phyloP scores from a whole-genome alignment of 2,888 invertebrate genomes.

The Tenthredo livida region DNA sequence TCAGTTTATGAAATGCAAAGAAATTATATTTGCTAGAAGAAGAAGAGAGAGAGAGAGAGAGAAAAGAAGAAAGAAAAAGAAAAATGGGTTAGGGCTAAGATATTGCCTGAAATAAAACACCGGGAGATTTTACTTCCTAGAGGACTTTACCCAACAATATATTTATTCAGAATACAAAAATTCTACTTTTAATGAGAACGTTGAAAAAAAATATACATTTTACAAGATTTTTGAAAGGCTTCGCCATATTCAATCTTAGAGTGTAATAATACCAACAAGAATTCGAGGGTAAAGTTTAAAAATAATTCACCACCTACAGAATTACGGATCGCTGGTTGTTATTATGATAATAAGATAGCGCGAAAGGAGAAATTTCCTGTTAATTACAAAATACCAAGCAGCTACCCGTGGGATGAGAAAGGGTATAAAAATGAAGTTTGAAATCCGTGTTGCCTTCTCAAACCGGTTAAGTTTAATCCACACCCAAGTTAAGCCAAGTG shows the following conservation, averaged over 20 bases:
- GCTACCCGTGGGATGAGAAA: slow-evolving; percentile 60
- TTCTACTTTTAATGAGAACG: neutral
- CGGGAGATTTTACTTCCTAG: neutral
- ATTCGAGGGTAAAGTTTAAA: slow-evolving; percentile 12
- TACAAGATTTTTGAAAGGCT: neutral
- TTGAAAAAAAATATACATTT: too few species aligned
- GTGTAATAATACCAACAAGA: neutral
- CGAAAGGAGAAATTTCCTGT: slow-evolving; percentile 63
- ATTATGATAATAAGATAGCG: slow-evolving; percentile 24
- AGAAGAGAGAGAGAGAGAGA: neutral
- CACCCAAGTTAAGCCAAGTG: slow-evolving; percentile 68
- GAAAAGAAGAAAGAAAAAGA: neutral
- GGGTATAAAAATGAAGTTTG: slow-evolving; percentile 68
- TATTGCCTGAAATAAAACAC: neutral
- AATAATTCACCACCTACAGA: slow-evolving; percentile 24
- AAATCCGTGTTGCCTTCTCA: slow-evolving; percentile 67
- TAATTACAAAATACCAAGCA: slow-evolving; percentile 70
- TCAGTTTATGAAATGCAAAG: slow-evolving; percentile 44
- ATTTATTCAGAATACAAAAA: neutral
- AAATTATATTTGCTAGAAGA: slow-evolving; percentile 13
- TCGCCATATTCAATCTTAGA: neutral
- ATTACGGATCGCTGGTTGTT: slow-evolving; percentile 16
- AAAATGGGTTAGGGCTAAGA: neutral
- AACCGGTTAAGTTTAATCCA: slow-evolving; percentile 70
- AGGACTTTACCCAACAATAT: neutral